Percentiles rank a stretch among this genome's conserved stretches.
These are phyloP conservation scores for Heterotis niloticus DNA, from an alignment of 2,113 vertebrate species.

Conservation along the genomic window DNA sequence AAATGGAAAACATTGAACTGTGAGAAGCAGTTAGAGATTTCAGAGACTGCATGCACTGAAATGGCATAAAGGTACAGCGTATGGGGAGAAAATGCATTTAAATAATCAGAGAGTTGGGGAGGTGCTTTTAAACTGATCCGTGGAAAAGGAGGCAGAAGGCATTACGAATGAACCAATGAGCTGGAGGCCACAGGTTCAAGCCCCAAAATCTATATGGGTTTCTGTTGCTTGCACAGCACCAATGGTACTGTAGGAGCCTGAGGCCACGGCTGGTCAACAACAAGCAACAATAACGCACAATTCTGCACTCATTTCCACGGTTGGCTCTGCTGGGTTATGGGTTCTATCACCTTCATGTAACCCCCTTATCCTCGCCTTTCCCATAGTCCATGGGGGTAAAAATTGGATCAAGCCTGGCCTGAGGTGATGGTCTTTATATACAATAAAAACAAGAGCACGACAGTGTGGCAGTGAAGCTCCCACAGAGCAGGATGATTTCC, in stretches of 20 bases:
- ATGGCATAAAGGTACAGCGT: too few relatives aligned
- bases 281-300: neutral
- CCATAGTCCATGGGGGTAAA: neutral
- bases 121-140: conserved; percentile 13
- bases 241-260: neutral
- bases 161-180: neutral
- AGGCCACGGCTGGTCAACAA: neutral
- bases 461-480: too few relatives aligned
- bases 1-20: conserved; percentile 6
- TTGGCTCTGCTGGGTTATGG: neutral
- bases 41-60: too few relatives aligned
- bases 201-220: neutral
- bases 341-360: conserved; percentile 7
- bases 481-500: too few relatives aligned
- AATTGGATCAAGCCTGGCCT: neutral
- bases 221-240: neutral
- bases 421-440: neutral
- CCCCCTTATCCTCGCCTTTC: neutral
- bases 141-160: neutral
- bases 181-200: neutral
- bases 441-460: neutral
- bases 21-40: neutral
- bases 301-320: neutral
- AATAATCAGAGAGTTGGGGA: neutral
- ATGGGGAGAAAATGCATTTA: neutral